Base-by-base conservation (phyloP, 2,797 vertebrate genomes). In the Lycodopsis pacificus region DNA sequence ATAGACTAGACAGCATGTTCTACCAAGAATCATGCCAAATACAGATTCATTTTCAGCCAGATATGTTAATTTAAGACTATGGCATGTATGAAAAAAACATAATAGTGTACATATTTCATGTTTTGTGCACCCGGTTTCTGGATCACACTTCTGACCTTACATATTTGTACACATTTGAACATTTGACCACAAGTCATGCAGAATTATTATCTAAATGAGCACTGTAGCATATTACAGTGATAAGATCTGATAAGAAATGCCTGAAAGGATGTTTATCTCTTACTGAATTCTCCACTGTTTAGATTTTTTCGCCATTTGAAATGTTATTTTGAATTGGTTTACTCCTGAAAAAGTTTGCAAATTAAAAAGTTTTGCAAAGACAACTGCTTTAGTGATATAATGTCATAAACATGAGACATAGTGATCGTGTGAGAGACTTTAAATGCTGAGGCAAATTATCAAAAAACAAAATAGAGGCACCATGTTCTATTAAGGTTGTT, bases 71-170 rank as follows among this genome's bases (percentile, higher is more conserved):
- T 34, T 2, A 66, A 53, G 12, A 44, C n/a, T 30, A 20, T 22
- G 13, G 15, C 54, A 56, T 66, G 10, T 7, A 22, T 62, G 46
- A 32, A 22, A 27, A 27, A 48, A 30, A 20, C 1, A 32, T 20
- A 40, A 53, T 53, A 22, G 53, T 20, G 4, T 3, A 15, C 20
- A 34, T 20, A 40, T 32, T 42, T 25, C 9, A 22, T 32, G n/a
- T 53, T 34, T 38, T 59, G 36, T 34, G 25, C 42, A 65, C 17
- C 27, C 53, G 11, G 46, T 8, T 25, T 32, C 5, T 42, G 9
- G 6, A 11, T 72, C 14, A 25, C 12, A 67, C 12, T 9, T 54
- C 11, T 54, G 57, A 72, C 51, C 44, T 80, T 48, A 44, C 51
- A 51, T 10, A 56, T 71, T 71, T 62, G 19, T 67, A 27, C 5